phyloP scores from a whole-genome alignment of 2,888 invertebrate species.

The Netelia inedita region DNA sequence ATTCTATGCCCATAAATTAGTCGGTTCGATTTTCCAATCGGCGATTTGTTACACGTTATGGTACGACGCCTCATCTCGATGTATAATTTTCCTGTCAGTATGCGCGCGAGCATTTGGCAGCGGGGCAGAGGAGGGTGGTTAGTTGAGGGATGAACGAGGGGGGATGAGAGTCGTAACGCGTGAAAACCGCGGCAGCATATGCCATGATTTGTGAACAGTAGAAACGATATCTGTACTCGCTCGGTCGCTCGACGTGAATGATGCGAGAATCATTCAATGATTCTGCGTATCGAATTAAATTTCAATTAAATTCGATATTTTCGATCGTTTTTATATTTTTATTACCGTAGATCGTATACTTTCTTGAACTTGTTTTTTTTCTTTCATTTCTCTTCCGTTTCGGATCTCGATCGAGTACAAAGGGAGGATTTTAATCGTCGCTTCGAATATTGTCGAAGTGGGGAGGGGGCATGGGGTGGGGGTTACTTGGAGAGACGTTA shows the following conservation, averaged over 20 bases:
- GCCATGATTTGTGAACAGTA: conserved; percentile 80
- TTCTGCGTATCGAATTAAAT: conserved; percentile 13
- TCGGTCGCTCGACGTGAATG: conserved; percentile 19
- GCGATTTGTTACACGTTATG: conserved; percentile 78
- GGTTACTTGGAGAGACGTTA: not conserved
- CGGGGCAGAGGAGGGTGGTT: no score
- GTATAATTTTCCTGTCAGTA: conserved; percentile 50
- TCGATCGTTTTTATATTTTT: not conserved
- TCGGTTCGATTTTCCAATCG: conserved; percentile 78
- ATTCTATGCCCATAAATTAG: conserved; percentile 74
- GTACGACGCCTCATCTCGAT: conserved; percentile 69
- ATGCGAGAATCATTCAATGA: conserved; percentile 47
- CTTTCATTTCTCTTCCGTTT: conserved; percentile 4
- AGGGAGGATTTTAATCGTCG: not conserved
- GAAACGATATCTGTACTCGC: conserved; percentile 62
- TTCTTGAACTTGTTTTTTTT: not conserved
- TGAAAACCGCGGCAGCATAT: conserved; percentile 80
- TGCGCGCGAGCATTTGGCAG: conserved; percentile 7
- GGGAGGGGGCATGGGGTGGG: not conserved
- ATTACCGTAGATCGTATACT: not conserved
- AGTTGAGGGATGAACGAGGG: not conserved
- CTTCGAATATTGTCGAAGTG: no score
- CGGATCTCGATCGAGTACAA: not conserved
- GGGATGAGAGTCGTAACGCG: conserved; percentile 52
- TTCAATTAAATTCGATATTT: conserved; percentile 43